These are phyloP conservation scores for Caenorhabditis uteleia DNA, from an alignment of 2,888 invertebrate species.

Conservation along the genomic window DNA sequence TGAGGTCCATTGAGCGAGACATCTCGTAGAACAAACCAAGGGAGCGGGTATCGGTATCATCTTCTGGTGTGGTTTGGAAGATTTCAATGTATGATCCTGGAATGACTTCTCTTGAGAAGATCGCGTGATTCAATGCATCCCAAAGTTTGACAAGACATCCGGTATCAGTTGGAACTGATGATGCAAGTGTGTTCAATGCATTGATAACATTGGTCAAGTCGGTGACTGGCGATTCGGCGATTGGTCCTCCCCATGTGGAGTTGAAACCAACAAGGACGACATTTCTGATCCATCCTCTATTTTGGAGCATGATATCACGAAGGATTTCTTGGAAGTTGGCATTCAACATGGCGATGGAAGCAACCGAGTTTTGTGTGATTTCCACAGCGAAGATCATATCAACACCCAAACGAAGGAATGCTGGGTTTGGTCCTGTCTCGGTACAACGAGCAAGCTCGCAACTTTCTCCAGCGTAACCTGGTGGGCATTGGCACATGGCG, in stretches of 20 bases:
- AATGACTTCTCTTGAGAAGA: constrained; percentile 25
- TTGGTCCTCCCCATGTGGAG: constrained; percentile 53
- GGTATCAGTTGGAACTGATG: constrained; percentile 28
- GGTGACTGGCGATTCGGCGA: constrained; percentile 28
- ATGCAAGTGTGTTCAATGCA: constrained; percentile 26
- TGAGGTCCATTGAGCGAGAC: constrained; percentile 31
- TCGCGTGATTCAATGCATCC: constrained; percentile 43
- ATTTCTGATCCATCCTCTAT: constrained; percentile 47
- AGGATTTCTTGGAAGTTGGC: constrained; percentile 43
- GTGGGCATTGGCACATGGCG: constrained; percentile 49
- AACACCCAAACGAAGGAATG: constrained; percentile 36
- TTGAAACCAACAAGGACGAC: constrained; percentile 53
- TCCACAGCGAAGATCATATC: constrained; percentile 58
- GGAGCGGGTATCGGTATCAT: constrained; percentile 27
- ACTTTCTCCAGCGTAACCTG: constrained; percentile 48
- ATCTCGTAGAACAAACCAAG: constrained; percentile 39
- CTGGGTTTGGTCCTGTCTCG: constrained; percentile 40
- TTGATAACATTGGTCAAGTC: constrained; percentile 24
- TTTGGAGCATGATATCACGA: constrained; percentile 42
- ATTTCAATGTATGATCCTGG: constrained; percentile 51
- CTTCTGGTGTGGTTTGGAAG: constrained; percentile 49
- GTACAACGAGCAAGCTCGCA: constrained; percentile 52
- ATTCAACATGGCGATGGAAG: constrained; percentile 34
- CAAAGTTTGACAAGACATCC: constrained; percentile 48
- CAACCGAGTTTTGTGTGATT: constrained; percentile 35